Conservation (phyloP, 1,140 invertebrate species). For the Drosophila dunni region DNA sequence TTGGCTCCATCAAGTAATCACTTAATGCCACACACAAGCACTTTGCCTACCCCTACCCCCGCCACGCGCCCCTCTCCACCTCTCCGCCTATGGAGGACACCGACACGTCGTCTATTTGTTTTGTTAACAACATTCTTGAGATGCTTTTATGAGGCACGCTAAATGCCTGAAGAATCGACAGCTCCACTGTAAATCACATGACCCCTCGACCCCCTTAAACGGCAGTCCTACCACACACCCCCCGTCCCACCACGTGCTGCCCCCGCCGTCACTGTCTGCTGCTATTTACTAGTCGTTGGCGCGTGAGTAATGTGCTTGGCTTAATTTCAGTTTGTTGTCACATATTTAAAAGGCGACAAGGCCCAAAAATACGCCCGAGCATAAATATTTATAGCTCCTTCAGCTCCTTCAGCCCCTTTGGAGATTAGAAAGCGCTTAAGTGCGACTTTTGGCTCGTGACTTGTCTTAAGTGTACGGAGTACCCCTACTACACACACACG, state of each 20-base stretch:
- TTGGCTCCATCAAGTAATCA: conserved; percentile 53
- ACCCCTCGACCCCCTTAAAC: conserved; percentile 33
- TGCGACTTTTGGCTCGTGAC: conserved; percentile 83
- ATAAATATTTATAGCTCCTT: conserved; percentile 73
- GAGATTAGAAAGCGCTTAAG: conserved; percentile 81
- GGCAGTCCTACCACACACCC: not conserved
- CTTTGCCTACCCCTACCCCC: not conserved
- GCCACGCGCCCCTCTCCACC: not conserved
- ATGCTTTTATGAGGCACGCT: conserved; percentile 78
- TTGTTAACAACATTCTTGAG: conserved; percentile 81
- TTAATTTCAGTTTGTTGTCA: conserved; percentile 79
- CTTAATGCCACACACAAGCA: conserved; percentile 73
- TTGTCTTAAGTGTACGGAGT: conserved; percentile 72
- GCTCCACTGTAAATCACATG: conserved; percentile 68
- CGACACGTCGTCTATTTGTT: conserved; percentile 59
- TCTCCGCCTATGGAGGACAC: not conserved
- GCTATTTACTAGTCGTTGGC: conserved; percentile 35
- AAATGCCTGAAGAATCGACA: conserved; percentile 53
- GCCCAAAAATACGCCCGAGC: conserved; percentile 46
- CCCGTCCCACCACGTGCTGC: not conserved
- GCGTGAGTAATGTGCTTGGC: conserved; percentile 75
- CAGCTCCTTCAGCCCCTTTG: conserved; percentile 64
- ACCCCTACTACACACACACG: not conserved
- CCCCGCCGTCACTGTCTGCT: conserved; percentile 4
- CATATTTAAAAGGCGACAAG: conserved; percentile 59